Percentiles rank a stretch among this genome's conserved stretches.
Evolutionary conservation across 2,113 vertebrate species (phyloP).

Genomic region (Phrynocephalus versicolor): DNA sequence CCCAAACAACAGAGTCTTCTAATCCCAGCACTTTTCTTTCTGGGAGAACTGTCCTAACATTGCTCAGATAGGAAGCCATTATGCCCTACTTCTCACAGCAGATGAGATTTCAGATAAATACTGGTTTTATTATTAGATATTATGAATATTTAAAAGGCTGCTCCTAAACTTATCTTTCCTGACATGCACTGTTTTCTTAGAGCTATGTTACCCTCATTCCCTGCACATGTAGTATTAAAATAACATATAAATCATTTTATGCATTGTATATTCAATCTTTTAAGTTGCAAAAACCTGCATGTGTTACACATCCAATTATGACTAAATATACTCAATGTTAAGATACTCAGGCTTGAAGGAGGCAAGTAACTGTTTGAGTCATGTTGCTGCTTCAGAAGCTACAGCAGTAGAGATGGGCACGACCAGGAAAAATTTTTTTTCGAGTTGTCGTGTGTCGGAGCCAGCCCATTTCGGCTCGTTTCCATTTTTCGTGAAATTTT

Average conservation of each 20-base stretch:
- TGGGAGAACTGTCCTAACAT: background rate
- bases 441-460: no score
- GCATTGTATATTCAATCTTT: background rate
- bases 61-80: slow-evolving; percentile 18
- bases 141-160: slow-evolving; percentile 12
- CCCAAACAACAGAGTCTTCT: background rate
- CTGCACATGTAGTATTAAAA: slow-evolving; percentile 6
- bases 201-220: slow-evolving; percentile 18
- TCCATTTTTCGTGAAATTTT: no score
- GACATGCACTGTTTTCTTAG: background rate
- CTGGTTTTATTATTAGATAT: slow-evolving; percentile 8
- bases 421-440: no score
- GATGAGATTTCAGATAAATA: slow-evolving; percentile 6
- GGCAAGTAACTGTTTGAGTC: background rate
- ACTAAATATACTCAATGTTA: background rate
- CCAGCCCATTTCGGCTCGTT: no score
- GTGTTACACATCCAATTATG: background rate
- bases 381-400: no score
- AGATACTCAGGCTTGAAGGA: background rate
- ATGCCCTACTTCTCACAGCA: background rate
- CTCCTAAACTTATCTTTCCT: background rate
- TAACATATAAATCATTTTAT: background rate
- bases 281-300: background rate
- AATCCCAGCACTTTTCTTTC: slow-evolving; percentile 13
- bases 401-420: no score